Evolutionary conservation across 2,113 vertebrate genomes (phyloP).

Genomic region (Paedocypris sp.): DNA sequence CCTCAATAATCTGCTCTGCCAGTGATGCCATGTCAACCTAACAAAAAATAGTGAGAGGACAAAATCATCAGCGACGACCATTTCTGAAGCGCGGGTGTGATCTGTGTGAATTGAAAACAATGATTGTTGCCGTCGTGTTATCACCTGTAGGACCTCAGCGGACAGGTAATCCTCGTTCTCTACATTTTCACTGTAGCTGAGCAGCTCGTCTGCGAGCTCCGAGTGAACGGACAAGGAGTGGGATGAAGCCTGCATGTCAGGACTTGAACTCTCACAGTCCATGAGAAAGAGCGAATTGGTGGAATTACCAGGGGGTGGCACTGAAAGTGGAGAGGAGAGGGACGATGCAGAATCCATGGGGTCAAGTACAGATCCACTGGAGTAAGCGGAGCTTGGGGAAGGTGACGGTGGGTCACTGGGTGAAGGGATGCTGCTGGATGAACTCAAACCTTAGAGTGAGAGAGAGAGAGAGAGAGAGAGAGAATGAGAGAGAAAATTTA

Average conservation of each 20-base stretch:
- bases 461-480: background rate
- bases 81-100: no score
- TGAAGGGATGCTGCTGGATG: slow-evolving; percentile 70
- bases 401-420: slow-evolving; percentile 64
- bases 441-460: slow-evolving; percentile 54
- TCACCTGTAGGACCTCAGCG: slow-evolving; percentile 69
- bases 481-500: background rate
- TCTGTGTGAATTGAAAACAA: no score
- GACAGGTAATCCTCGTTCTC: slow-evolving; percentile 63
- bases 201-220: slow-evolving; percentile 50
- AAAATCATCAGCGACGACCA: background rate
- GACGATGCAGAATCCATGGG: slow-evolving; percentile 41
- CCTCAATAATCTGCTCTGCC: slow-evolving; percentile 83
- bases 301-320: background rate
- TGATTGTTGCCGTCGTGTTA: no score
- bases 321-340: slow-evolving; percentile 41
- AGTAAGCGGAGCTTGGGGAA: slow-evolving; percentile 72
- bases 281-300: slow-evolving; percentile 51
- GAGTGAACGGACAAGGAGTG: background rate
- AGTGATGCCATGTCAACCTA: slow-evolving; percentile 83
- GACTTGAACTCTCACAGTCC: slow-evolving; percentile 51
- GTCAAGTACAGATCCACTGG: slow-evolving; percentile 58
- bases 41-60: background rate
- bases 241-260: background rate
- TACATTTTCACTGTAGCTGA: slow-evolving; percentile 54